Conservation (phyloP, 2,113 vertebrate genomes). For the Centrocercus urophasianus region DNA sequence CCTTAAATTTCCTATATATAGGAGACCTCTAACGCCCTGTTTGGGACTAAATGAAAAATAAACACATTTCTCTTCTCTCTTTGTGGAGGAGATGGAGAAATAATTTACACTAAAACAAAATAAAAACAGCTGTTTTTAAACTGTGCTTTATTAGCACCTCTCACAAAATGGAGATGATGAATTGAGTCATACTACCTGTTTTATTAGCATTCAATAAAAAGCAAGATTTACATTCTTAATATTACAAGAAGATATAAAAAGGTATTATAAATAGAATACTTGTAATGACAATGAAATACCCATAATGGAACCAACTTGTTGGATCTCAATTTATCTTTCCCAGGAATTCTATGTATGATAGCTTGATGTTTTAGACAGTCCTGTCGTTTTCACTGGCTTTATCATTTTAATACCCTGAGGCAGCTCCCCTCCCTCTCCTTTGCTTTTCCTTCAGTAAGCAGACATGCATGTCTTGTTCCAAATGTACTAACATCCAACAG, state of each 20-base stretch:
- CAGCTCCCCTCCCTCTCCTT: background rate
- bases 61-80: background rate
- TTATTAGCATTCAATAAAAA: conserved; percentile 1
- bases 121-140: background rate
- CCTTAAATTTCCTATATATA: background rate
- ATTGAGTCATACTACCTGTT: background rate
- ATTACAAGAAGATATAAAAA: background rate
- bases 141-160: conserved; percentile 12
- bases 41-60: background rate
- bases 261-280: background rate
- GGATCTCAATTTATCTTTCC: background rate
- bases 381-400: background rate
- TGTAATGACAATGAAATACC: background rate
- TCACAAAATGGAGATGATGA: background rate
- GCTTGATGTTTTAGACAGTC: background rate
- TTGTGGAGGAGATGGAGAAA: background rate
- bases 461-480: background rate
- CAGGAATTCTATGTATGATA: background rate
- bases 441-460: background rate
- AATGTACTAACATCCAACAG: background rate
- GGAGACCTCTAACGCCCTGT: background rate
- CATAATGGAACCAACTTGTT: background rate
- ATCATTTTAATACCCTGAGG: background rate
- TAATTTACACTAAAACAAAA: conserved; percentile 9
- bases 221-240: background rate